Base-by-base conservation (phyloP, 2,888 invertebrate species). In the Chesias legatella region DNA sequence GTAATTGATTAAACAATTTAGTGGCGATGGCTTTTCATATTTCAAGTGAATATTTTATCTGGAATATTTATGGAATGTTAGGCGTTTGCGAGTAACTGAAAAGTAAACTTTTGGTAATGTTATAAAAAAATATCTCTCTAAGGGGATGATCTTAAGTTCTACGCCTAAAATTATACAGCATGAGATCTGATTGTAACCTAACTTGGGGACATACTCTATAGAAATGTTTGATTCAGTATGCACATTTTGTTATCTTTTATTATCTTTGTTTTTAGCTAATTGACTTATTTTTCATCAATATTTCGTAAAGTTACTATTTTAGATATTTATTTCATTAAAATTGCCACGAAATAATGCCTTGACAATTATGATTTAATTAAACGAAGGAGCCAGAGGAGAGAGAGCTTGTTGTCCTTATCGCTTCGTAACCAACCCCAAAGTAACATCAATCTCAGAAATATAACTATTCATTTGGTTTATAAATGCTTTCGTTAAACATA, bases 41-140 rank as follows among this genome's bases (percentile, higher is more conserved):
- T 60, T 54, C 57, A 48, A 58, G 58, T 56, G 44, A 60, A 51
- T 55, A 47, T 68, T 21, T 23, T 39, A 11, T 21, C 24, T 29
- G 68, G 63, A 73, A 73, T 69, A 57, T 60, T 61, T 61, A 61
- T 53, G 75, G 76, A 75, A 78, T 78, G 73, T 73, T 60, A 72
- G 70, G 68, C 70, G 67, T 67, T 67, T 59, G 55, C 46, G 44
- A 41, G 22, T 40, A 32, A 42, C 2, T 5, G 43, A 40, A 26
- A 29, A 32, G 32, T 8, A 21, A 26, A 23, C 33, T 7, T 31
- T 41, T 30, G 25, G n/a, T 30, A 26, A 33, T 9, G 33, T 21
- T 33, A 29, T 30, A 23, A 17, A 35, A 39, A 41, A 27, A 33
- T 26, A 23, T 30, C 11, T 31, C 5, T 30, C 20, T 26, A 43